Conservation (phyloP, 92 coral and sea anemone genomes). For the Montipora capitata region DNA sequence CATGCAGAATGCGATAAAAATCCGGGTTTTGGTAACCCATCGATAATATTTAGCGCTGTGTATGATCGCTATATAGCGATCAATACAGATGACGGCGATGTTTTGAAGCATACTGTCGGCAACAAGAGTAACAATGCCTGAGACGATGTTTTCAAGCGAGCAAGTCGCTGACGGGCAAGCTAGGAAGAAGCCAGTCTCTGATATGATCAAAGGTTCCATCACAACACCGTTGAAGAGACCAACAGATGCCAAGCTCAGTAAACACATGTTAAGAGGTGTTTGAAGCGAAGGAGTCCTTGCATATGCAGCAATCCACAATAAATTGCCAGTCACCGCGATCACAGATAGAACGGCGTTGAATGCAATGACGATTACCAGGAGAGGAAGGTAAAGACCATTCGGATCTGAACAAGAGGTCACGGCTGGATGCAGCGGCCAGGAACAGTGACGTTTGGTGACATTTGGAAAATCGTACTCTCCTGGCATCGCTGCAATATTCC, state of each 20-base stretch:
- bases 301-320: slow-evolving; percentile 47
- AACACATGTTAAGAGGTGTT: slow-evolving; percentile 49
- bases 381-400: neutral
- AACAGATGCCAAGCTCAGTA: slow-evolving; percentile 42
- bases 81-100: slow-evolving; percentile 50
- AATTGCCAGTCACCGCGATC: slow-evolving; percentile 27
- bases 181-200: slow-evolving; percentile 33
- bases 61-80: slow-evolving; percentile 49
- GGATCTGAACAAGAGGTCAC: slow-evolving; percentile 17
- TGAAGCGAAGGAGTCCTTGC: slow-evolving; percentile 43
- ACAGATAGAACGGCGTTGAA: slow-evolving; percentile 33
- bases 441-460: slow-evolving; percentile 18
- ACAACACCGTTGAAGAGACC: slow-evolving; percentile 54
- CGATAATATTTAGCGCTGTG: slow-evolving; percentile 28
- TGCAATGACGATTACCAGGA: neutral
- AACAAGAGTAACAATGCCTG: slow-evolving; percentile 42
- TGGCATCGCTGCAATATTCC: neutral
- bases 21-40: slow-evolving; percentile 35
- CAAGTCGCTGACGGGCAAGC: slow-evolving; percentile 36
- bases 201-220: slow-evolving; percentile 37
- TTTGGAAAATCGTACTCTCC: neutral
- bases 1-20: slow-evolving; percentile 19
- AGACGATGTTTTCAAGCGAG: slow-evolving; percentile 45
- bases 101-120: slow-evolving; percentile 51
- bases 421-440: slow-evolving; percentile 41